Percentiles rank a stretch among this genome's conserved stretches.
These are phyloP conservation scores for Neodiprion virginianus DNA, from an alignment of 1,140 invertebrate genomes.

Conservation along the genomic window DNA sequence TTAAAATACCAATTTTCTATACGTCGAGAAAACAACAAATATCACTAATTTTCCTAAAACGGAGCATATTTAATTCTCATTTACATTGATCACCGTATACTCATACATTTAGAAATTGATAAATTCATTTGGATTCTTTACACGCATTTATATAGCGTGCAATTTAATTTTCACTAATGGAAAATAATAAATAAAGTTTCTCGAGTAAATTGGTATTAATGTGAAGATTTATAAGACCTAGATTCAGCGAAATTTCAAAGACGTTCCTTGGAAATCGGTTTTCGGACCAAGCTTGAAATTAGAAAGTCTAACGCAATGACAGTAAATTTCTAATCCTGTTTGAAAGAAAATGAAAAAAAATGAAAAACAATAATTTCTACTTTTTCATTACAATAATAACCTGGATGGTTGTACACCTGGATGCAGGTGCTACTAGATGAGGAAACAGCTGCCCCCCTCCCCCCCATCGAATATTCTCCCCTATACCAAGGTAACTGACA, in stretches of 20 bases:
- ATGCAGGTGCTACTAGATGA: conserved; percentile 45
- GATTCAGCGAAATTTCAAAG: too few species aligned
- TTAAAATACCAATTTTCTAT: neutral
- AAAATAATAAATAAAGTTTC: too few species aligned
- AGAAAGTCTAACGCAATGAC: neutral
- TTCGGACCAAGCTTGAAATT: neutral
- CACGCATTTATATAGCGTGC: too few species aligned
- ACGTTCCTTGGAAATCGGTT: neutral
- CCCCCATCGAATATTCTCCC: conserved; percentile 21
- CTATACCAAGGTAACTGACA: conserved; percentile 24
- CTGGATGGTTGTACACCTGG: conserved; percentile 33
- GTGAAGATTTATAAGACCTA: too few species aligned
- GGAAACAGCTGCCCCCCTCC: conserved; percentile 40
- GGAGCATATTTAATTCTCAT: too few species aligned
- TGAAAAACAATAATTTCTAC: neutral
- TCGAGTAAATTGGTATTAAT: too few species aligned
- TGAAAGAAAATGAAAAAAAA: neutral
- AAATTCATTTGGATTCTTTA: too few species aligned
- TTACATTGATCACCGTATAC: too few species aligned
- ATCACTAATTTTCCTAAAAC: too few species aligned
- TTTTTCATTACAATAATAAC: neutral
- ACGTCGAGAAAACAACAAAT: too few species aligned
- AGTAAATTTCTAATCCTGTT: neutral
- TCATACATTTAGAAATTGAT: too few species aligned
- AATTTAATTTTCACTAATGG: too few species aligned